Percentiles rank a stretch among this genome's conserved stretches.
These are phyloP conservation scores for Apocheima hispidaria DNA, from an alignment of 2,888 invertebrate species.

Conservation along the genomic window DNA sequence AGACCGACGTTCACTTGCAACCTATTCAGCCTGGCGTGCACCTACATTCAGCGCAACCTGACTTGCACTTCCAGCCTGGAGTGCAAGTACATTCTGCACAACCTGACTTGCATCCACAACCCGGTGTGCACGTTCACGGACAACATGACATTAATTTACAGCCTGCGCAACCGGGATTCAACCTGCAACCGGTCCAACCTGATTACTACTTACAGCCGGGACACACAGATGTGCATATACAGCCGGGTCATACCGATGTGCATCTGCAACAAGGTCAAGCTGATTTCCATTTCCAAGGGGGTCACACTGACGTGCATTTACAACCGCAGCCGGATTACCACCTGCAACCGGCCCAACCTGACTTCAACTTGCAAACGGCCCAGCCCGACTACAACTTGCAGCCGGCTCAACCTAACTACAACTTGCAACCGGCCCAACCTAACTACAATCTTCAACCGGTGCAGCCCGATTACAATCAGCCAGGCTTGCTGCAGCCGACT, in stretches of 20 bases:
- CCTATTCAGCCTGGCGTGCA: constrained; percentile 30
- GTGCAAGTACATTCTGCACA: constrained; percentile 43
- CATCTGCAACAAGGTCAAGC: constrained; percentile 36
- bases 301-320: constrained; percentile 10
- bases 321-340: constrained; percentile 46
- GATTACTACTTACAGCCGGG: constrained; percentile 30
- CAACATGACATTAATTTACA: constrained; percentile 39
- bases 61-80: constrained; percentile 42
- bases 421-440: not conserved
- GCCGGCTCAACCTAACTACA: constrained; percentile 1
- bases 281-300: constrained; percentile 44
- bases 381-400: not conserved
- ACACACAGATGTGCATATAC: constrained; percentile 27
- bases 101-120: constrained; percentile 36
- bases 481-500: constrained; percentile 7
- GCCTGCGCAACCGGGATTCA: constrained; percentile 30
- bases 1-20: constrained; percentile 41
- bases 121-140: constrained; percentile 32
- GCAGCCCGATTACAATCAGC: not conserved
- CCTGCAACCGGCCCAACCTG: constrained; percentile 1
- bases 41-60: constrained; percentile 47
- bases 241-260: constrained; percentile 31
- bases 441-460: not conserved
- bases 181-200: constrained; percentile 32
- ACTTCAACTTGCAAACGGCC: not conserved